phyloP scores from a whole-genome alignment of 2,797 vertebrate genomes.

The Ciconia nigra region DNA sequence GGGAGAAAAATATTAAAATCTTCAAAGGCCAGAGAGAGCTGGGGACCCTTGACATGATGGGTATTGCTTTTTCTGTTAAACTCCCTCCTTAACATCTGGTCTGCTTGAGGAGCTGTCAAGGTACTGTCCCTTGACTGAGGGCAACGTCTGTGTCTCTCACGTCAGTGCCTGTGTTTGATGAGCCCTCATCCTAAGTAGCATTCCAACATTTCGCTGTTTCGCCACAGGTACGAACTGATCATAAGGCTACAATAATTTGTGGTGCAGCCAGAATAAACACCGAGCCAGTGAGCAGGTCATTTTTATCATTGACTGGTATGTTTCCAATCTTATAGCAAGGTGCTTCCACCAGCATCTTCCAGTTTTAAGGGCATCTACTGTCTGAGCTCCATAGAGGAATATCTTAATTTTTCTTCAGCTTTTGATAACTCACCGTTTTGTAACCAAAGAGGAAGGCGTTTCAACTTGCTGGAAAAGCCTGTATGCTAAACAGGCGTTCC shows the following conservation, averaged over 20 bases:
- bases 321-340: background rate
- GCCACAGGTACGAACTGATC: background rate
- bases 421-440: background rate
- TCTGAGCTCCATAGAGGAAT: background rate
- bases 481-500: background rate
- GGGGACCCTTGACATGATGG: background rate
- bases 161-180: background rate
- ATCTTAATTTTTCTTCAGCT: background rate
- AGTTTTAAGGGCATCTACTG: background rate
- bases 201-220: background rate
- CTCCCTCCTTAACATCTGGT: background rate
- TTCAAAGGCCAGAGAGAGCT: background rate
- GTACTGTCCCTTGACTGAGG: background rate
- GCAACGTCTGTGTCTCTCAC: background rate
- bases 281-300: background rate
- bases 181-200: background rate
- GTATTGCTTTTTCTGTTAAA: background rate
- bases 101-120: background rate
- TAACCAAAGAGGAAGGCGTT: background rate
- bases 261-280: background rate
- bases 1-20: background rate
- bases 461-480: background rate
- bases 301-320: background rate
- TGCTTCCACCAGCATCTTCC: background rate
- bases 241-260: background rate